phyloP scores from a whole-genome alignment of 2,113 vertebrate species.

The Gymnobelideus leadbeateri region DNA sequence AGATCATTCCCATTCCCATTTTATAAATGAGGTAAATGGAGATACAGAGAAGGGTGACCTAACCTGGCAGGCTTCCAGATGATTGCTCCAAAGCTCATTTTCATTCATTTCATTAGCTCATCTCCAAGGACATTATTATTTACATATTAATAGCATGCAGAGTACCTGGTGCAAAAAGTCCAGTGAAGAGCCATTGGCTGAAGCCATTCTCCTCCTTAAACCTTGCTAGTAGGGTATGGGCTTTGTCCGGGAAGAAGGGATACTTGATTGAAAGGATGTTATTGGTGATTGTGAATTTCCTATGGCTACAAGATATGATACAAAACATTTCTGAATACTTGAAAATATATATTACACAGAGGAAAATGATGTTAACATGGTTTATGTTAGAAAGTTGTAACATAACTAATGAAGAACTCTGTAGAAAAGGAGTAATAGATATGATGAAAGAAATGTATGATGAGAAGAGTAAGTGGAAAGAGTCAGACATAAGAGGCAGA shows the following conservation, averaged over 20 bases:
- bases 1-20: not conserved
- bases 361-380: not conserved
- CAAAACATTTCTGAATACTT: not conserved
- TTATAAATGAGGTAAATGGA: not conserved
- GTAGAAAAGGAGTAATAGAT: not conserved
- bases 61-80: not conserved
- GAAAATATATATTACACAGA: conserved; percentile 13
- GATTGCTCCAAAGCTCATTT: not conserved
- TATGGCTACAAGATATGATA: not conserved
- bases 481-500: not conserved
- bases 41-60: not conserved
- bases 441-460: not conserved
- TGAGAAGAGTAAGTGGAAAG: not conserved
- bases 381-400: not conserved
- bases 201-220: not conserved
- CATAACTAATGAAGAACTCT: not conserved
- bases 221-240: not conserved
- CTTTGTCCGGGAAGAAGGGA: not conserved
- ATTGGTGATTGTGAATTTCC: not conserved
- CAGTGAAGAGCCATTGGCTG: not conserved
- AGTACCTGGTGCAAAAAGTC: not conserved
- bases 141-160: not conserved
- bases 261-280: not conserved
- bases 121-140: conserved; percentile 47
- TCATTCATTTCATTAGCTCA: conserved; percentile 1